Base-by-base conservation (phyloP, 92 coral and sea anemone genomes). In the Scolanthus callimorphus region DNA sequence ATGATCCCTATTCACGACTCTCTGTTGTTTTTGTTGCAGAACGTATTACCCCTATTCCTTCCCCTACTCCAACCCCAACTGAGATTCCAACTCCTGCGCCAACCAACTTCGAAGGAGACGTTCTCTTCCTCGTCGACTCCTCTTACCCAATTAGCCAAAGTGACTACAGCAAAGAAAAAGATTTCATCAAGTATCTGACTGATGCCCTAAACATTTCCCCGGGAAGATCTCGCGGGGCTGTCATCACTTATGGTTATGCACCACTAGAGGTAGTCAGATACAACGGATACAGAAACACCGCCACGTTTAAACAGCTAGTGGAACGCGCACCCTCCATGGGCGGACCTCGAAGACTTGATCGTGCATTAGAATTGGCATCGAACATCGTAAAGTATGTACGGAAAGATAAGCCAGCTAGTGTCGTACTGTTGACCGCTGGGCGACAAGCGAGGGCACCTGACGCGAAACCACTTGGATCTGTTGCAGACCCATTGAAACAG, bases 101-200 rank as follows among this genome's bases (percentile, higher is more conserved):
- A n/a, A n/a, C n/a, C n/a, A n/a, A n/a, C n/a, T 70, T 78, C 11
- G 52, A 17, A 30, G 60, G 85, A 10, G 97, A 91, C 25, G 65
- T 91, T 10, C 30, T 91, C 17, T 88, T 91, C 51, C 38, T 91
- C 11, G 58, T 91, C 82, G 97, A 91, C 60, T 82, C 90, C 0
- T 91, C 97, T 12, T 60, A 62, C 13, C 75, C 74, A 51, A 78
- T 83, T 13, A 67, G 59, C 1, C 51, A 26, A 26, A 59, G 59
- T 1, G 75, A 86, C 2, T 82, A 67, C 31, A 20, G 13, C 17
- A 64, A 63, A 25, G 83, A 86, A 70, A 82, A 91, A 52, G 29
- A 66, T 2, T 73, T 91, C 47, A 76, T 83, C 9, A 91, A 86
- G 25, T 27, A 27, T 4, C 51, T 91, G 12, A 85, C 83, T 8